Evolutionary conservation across 2,888 invertebrate genomes (phyloP).

Genomic region (Ectemnius cavifrons): DNA sequence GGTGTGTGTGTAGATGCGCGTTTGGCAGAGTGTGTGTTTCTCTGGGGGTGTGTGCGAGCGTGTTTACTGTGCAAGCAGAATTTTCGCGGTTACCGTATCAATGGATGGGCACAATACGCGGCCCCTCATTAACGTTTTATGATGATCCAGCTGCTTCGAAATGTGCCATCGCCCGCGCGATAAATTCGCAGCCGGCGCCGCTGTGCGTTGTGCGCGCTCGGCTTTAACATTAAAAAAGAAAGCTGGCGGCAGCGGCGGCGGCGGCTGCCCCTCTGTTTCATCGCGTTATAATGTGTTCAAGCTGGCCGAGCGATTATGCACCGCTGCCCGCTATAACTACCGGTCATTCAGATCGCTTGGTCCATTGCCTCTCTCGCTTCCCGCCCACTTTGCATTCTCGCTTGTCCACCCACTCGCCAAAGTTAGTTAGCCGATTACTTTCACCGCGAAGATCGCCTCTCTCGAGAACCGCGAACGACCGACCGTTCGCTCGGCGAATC

Average conservation of each 20-base stretch:
- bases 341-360: constrained; percentile 38
- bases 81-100: constrained; percentile 52
- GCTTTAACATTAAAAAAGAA: constrained; percentile 51
- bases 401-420: constrained; percentile 13
- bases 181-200: constrained; percentile 50
- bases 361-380: constrained; percentile 23
- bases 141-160: constrained; percentile 55
- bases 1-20: too few species aligned
- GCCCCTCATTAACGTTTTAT: constrained; percentile 59
- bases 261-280: too few species aligned
- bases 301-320: too few species aligned
- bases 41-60: neutral
- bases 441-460: constrained; percentile 31
- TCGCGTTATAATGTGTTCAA: too few species aligned
- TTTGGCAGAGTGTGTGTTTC: too few species aligned
- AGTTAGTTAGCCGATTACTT: constrained; percentile 47
- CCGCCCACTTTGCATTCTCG: constrained; percentile 43
- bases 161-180: constrained; percentile 32
- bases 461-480: neutral
- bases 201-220: too few species aligned
- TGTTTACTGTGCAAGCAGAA: constrained; percentile 49
- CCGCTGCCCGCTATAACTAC: constrained; percentile 27
- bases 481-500: too few species aligned
- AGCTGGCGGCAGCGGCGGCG: neutral
- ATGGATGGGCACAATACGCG: constrained; percentile 48